Conservation (phyloP, 2,797 vertebrate genomes). For the Mareca penelope region DNA sequence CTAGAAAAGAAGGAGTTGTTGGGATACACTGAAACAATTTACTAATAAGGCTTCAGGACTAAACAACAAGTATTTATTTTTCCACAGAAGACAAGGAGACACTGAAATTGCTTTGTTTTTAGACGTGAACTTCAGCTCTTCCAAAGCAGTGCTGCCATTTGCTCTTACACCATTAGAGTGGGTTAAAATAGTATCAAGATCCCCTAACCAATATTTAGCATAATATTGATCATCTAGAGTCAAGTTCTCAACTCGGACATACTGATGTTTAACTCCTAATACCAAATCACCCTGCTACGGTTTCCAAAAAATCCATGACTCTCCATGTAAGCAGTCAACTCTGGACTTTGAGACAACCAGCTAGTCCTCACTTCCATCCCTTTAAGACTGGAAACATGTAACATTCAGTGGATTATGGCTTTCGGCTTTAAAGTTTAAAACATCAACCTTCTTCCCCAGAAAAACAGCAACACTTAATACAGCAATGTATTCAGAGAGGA, state of each 20-base stretch:
- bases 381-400: neutral
- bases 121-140: neutral
- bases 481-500: neutral
- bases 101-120: neutral
- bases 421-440: neutral
- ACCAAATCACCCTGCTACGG: neutral
- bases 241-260: neutral
- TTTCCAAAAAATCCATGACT: neutral
- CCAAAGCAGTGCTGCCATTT: neutral
- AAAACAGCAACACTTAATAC: neutral
- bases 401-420: neutral
- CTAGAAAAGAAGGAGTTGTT: constrained; percentile 64
- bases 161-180: neutral
- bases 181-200: neutral
- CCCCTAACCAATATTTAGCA: neutral
- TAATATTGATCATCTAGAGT: neutral
- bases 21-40: neutral
- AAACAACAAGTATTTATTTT: neutral
- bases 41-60: neutral
- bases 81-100: neutral
- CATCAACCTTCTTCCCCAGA: neutral
- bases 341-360: neutral
- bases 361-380: neutral
- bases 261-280: neutral
- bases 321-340: neutral